Base-by-base conservation (phyloP, 2,797 vertebrate genomes). In the Dendrocincla tyrannina region DNA sequence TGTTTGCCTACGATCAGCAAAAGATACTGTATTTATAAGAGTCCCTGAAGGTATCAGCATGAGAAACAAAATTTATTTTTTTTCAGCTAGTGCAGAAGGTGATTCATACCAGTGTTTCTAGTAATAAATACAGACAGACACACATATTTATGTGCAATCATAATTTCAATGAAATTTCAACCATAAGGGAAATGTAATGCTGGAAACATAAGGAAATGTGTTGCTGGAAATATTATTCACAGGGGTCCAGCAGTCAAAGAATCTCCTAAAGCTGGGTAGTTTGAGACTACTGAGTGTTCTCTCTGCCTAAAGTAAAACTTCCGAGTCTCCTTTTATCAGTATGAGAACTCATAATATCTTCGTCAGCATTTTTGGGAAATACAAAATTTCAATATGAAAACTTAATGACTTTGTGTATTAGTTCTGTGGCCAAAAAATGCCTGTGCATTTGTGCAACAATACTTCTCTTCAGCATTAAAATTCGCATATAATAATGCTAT, bases 61-160 rank as follows among this genome's bases (percentile, higher is more conserved):
- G 46, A 94, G 39, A 41, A 79, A 64, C 55, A 90, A 49, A 74
- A 66, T 42, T 70, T 70, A 30, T 79, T 94, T 92, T 94, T 89
- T 22, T 72, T 27, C 28, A 80, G 41, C 59, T 94, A 18, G 62
- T 68, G 72, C 49, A 89, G 44, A 85, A 79, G 19, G 49, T 92
- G 90, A 25, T 28, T 73, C 22, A 18, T 84, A n/a, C 77, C 37
- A 55, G 32, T 4, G 1, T 33, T 68, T 67, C 68, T 55, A 13
- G 14, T 49, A 50, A 67, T 64, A 44, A 30, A 35, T 12, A 24
- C 8, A 46, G 39, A 39, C 10, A 52, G 5, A 19, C 33, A 17
- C 7, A 17, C 32, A 10, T 46, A 30, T 74, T 50, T 77, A 74
- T 94, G 80, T 25, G 22, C 85, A 88, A 41, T 32, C 44, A 67